Percentiles rank a stretch among this genome's conserved stretches.
Evolutionary conservation across 1,140 invertebrate species (phyloP).

Genomic region (Sarcophaga peregrina): DNA sequence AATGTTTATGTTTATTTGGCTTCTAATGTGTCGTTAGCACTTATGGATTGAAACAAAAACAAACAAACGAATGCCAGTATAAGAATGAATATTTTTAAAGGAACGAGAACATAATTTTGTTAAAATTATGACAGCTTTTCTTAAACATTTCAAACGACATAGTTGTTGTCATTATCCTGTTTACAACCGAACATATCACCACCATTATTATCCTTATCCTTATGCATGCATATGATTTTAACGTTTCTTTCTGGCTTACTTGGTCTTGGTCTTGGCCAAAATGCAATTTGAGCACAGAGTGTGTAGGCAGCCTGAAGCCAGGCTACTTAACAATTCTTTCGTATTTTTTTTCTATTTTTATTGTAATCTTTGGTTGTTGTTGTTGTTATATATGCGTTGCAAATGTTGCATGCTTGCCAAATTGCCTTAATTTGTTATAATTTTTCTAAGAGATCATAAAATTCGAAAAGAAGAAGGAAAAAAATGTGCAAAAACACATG

Average conservation of each 20-base stretch:
- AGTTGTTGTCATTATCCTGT: too few species aligned
- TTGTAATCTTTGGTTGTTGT: not conserved
- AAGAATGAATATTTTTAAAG: not conserved
- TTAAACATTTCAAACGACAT: not conserved
- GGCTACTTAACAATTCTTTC: conserved; percentile 2
- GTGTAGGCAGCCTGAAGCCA: not conserved
- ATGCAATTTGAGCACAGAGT: not conserved
- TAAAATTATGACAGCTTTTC: conserved; percentile 10
- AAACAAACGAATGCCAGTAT: not conserved
- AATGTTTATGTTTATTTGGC: not conserved
- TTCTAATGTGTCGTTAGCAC: conserved; percentile 14
- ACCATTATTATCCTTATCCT: conserved; percentile 8
- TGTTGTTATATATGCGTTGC: not conserved
- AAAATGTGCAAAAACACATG: too few species aligned
- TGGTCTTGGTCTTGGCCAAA: not conserved
- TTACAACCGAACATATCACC: too few species aligned
- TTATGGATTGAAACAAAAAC: not conserved
- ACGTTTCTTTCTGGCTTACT: too few species aligned
- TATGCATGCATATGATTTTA: conserved; percentile 1
- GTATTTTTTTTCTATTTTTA: not conserved
- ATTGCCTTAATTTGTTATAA: conserved; percentile 15
- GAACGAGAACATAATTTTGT: not conserved
- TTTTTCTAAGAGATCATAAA: not conserved
- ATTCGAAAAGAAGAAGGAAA: too few species aligned
- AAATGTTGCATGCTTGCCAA: conserved; percentile 9